Conservation (phyloP, 92 coral and sea anemone species). For the Micromussa lordhowensis region DNA sequence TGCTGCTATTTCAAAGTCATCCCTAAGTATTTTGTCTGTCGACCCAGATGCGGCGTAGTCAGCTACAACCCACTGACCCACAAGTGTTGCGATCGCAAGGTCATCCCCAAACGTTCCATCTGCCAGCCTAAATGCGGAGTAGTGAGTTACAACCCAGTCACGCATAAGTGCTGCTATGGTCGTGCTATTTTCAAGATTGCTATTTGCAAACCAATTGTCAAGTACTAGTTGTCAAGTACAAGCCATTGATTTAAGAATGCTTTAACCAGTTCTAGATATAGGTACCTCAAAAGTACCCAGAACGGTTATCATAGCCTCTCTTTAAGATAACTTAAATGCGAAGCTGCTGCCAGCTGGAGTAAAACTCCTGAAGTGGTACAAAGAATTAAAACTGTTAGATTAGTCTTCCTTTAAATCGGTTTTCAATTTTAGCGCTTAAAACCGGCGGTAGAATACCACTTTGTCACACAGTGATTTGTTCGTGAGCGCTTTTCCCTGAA, state of each 20-base stretch:
- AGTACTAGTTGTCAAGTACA: background rate
- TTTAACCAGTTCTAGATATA: background rate
- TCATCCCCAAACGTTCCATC: background rate
- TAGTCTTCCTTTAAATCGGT: background rate
- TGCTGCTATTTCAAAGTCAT: background rate
- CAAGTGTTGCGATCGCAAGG: background rate
- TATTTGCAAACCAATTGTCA: background rate
- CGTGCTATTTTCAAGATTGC: background rate
- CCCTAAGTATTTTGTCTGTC: background rate
- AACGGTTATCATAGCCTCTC: background rate
- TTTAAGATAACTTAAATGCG: background rate
- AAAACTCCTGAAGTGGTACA: background rate
- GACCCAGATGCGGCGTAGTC: background rate
- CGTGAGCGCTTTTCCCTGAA: background rate
- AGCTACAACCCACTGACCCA: background rate
- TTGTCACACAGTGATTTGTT: background rate
- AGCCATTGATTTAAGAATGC: background rate
- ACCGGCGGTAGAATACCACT: background rate
- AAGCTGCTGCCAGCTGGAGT: background rate
- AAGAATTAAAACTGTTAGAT: background rate
- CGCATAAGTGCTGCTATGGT: background rate
- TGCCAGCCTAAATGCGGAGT: background rate
- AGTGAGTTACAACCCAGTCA: background rate
- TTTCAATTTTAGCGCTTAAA: too few relatives aligned
- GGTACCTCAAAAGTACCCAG: background rate